These are phyloP conservation scores for Drosophila littoralis DNA, from an alignment of 1,140 invertebrate species.

Conservation along the genomic window DNA sequence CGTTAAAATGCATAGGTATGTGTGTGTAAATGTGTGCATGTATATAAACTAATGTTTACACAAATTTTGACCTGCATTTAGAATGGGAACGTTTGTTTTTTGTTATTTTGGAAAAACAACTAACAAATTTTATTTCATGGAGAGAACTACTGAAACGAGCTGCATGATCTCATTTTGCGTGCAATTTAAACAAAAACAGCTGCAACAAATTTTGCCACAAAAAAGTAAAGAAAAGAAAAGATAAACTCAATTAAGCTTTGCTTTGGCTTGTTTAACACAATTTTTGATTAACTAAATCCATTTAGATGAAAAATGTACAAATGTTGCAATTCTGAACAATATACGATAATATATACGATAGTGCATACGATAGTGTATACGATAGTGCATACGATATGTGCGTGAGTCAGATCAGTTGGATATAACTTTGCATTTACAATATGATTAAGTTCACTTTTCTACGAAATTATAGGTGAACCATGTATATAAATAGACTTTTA, in stretches of 20 bases:
- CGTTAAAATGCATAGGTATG: background rate
- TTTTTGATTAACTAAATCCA: slow-evolving; percentile 23
- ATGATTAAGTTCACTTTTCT: no score
- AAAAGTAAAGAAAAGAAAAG: background rate
- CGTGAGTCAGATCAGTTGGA: background rate
- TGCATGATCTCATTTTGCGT: slow-evolving; percentile 44
- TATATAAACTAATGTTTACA: background rate
- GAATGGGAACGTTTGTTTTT: slow-evolving; percentile 21
- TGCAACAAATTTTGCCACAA: background rate
- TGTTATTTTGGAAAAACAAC: slow-evolving; percentile 9
- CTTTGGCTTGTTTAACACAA: slow-evolving; percentile 40
- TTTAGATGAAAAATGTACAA: slow-evolving; percentile 1
- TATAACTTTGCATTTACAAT: no score
- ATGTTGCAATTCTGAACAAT: slow-evolving; percentile 3
- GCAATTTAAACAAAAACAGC: slow-evolving; percentile 33
- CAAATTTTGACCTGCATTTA: slow-evolving; percentile 23
- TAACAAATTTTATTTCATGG: slow-evolving; percentile 1
- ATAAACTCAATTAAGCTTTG: slow-evolving; percentile 22
- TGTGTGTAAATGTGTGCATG: background rate
- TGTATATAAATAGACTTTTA: no score
- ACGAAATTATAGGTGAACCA: no score
- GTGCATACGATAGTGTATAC: no score
- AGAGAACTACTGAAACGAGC: slow-evolving; percentile 6
- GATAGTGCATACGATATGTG: no score
- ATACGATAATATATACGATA: background rate